Conservation (phyloP, 2,888 invertebrate genomes). For the Smittia aterrima region DNA sequence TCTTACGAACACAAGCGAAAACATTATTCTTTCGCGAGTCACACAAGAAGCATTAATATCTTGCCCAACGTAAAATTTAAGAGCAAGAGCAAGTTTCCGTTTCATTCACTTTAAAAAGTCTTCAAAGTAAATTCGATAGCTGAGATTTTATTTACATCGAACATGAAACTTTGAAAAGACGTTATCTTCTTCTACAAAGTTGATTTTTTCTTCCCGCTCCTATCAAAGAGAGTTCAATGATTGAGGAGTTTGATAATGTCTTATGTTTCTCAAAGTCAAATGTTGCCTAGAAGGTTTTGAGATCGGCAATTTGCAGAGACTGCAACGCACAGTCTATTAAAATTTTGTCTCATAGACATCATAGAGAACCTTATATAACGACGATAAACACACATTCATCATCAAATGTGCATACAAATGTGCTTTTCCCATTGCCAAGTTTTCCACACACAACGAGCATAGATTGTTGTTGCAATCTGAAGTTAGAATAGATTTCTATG, state of each 20-base stretch:
- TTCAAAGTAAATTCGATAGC: too few species aligned
- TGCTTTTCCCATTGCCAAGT: slow-evolving; percentile 4
- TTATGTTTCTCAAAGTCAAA: too few species aligned
- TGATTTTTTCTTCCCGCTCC: too few species aligned
- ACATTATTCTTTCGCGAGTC: background rate
- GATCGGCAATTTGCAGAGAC: too few species aligned
- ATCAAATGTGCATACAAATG: background rate
- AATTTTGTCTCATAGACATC: too few species aligned
- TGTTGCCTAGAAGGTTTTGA: too few species aligned
- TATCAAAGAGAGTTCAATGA: too few species aligned
- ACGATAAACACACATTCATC: background rate
- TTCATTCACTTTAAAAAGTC: background rate
- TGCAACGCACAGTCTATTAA: too few species aligned
- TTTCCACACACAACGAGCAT: background rate
- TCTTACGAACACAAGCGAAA: background rate
- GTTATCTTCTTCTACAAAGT: too few species aligned
- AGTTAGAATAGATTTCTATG: background rate
- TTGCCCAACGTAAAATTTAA: background rate
- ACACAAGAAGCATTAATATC: background rate
- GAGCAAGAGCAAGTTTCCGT: background rate
- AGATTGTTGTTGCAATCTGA: background rate
- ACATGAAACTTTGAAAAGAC: too few species aligned
- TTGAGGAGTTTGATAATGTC: too few species aligned
- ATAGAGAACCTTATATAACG: background rate
- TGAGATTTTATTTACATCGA: too few species aligned